Conservation (phyloP, 2,797 vertebrate genomes). For the Acipenser ruthenus region DNA sequence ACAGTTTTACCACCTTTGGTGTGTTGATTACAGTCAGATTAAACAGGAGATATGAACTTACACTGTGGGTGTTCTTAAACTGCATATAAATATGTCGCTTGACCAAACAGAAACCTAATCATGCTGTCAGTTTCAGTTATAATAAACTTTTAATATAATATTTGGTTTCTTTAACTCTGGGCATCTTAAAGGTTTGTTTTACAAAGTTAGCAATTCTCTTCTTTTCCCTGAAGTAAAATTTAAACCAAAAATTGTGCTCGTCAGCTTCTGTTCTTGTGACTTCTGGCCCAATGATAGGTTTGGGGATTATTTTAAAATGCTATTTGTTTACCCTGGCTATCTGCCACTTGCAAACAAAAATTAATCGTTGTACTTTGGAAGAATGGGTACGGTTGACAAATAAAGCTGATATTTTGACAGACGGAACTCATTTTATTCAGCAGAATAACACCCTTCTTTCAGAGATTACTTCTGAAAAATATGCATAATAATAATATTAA, state of each 20-base stretch:
- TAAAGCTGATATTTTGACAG: constrained; percentile 7
- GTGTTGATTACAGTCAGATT: too few species aligned
- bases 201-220: not conserved
- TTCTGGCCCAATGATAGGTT: not conserved
- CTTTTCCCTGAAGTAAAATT: constrained; percentile 1
- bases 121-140: too few species aligned
- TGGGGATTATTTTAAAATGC: constrained; percentile 10
- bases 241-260: not conserved
- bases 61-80: too few species aligned
- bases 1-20: too few species aligned
- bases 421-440: not conserved
- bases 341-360: not conserved
- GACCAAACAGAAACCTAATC: too few species aligned
- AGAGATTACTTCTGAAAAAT: too few species aligned
- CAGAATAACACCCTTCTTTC: not conserved
- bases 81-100: too few species aligned
- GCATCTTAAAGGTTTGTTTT: not conserved
- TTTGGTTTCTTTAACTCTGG: not conserved
- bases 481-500: too few species aligned
- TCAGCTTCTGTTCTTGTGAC: not conserved
- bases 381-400: not conserved
- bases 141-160: not conserved
- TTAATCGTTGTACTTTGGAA: not conserved
- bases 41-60: too few species aligned
- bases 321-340: constrained; percentile 14